Conservation (phyloP, 1,140 invertebrate genomes). For the Drosophila varians region DNA sequence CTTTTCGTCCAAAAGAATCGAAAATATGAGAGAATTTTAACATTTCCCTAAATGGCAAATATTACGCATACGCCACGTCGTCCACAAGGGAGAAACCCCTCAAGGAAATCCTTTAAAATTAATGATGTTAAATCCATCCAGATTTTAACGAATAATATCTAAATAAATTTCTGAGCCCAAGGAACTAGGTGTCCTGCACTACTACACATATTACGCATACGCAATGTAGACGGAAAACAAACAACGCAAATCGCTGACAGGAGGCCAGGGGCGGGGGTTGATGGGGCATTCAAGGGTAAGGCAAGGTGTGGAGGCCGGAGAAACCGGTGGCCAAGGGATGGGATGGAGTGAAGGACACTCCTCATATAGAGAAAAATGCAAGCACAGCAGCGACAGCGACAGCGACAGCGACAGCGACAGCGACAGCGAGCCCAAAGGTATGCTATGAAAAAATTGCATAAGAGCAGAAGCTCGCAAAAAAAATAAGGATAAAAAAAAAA, state of each 20-base stretch:
- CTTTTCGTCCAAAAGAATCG: too few species aligned
- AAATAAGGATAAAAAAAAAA: constrained; percentile 22
- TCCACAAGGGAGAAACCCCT: neutral
- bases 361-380: constrained; percentile 50
- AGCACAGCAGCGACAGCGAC: constrained; percentile 46
- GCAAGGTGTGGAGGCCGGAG: neutral
- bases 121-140: too few species aligned
- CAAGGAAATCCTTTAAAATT: neutral
- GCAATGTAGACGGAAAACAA: constrained; percentile 43
- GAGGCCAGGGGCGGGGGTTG: neutral
- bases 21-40: too few species aligned
- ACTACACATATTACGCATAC: constrained; percentile 40
- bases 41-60: too few species aligned
- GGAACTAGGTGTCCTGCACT: neutral
- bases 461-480: constrained; percentile 40
- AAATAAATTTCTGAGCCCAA: neutral
- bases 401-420: constrained; percentile 47
- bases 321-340: too few species aligned
- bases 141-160: neutral
- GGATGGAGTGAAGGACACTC: neutral
- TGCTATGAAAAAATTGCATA: constrained; percentile 68
- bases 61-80: neutral
- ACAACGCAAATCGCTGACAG: constrained; percentile 17
- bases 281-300: neutral
- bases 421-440: constrained; percentile 68